Evolutionary conservation across 2,888 invertebrate species (phyloP), one percentile per base, ranked within the genome.

Genomic region (Acrobasis suavella): DNA sequence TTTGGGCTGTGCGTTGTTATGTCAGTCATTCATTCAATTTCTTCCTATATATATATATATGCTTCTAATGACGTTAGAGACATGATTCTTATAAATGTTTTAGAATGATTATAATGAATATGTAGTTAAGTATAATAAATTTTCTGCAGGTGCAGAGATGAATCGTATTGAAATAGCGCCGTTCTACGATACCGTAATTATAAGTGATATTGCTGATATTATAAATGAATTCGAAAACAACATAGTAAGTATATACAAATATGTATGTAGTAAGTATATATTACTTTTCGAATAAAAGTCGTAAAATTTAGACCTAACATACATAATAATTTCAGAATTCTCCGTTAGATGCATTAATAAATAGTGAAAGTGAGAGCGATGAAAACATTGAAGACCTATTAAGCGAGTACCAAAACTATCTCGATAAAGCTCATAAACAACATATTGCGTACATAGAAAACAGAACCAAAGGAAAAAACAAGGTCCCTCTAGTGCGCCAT

Each of bases 361-460:
- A 77, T 56, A 85, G 81, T 69, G 85, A 81, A 2, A 89, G 85
- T 69, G 87, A 87, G 65, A 89, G 87, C 67, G 83, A 86, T 37
- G 91, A 92, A 69, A 83, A 85, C 60, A 72, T 89, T 17, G 88
- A 90, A 67, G 84, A 87, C 69, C 80, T 92, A 52, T 67, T 91
- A 66, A 76, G 79, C 38, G 89, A 91, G 78, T 92, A 91, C 68
- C 88, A 91, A 70, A 82, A 81, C 56, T 85, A 86, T 68, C 80
- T 92, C 72, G 87, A 91, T 52, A 91, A 82, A 71, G 89, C 88
- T 62, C 86, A 89, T 58, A 88, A 87, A 66, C 88, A 91, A 68
- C 80, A 81, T 66, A 70, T 80, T 61, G 78, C 76, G 60, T 87
- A 85, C 67, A 66, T 83, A 14, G 86, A 87, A 69, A 87, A 17